Conservation (phyloP, 2,113 vertebrate genomes). For the Dissostichus mawsoni region DNA sequence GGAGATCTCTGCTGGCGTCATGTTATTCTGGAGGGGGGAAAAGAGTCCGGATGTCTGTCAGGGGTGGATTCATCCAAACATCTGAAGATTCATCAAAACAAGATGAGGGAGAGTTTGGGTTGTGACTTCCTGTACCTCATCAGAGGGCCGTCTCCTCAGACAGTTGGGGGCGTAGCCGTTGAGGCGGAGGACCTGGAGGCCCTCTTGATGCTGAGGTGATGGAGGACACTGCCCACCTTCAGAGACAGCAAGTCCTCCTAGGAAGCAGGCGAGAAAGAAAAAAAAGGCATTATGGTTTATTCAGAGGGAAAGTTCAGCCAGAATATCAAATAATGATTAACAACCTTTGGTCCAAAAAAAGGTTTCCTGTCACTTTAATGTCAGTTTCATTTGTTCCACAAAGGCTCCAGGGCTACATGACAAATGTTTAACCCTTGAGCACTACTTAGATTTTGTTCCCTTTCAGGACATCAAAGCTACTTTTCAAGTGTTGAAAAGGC, state of each 20-base stretch:
- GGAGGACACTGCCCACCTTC: conserved; percentile 96
- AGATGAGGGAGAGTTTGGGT: neutral
- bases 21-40: conserved; percentile 82
- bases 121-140: conserved; percentile 84
- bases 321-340: neutral
- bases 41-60: neutral
- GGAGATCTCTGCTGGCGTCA: conserved; percentile 90
- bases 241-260: conserved; percentile 96
- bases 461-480: no score
- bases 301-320: neutral
- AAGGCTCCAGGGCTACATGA: neutral
- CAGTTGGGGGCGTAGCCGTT: conserved; percentile 93
- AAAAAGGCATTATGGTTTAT: conserved; percentile 18
- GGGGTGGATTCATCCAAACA: neutral
- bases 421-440: no score
- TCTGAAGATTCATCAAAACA: neutral
- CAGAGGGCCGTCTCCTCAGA: conserved; percentile 91
- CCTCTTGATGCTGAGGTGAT: conserved; percentile 97
- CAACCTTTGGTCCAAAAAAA: neutral
- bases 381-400: neutral
- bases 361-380: neutral
- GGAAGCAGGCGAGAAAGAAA: neutral
- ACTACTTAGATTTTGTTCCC: no score
- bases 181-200: conserved; percentile 95
- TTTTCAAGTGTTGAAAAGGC: no score